Evolutionary conservation across 2,888 invertebrate genomes (phyloP), one percentile per base, ranked within the genome.

Genomic region (Nephrotoma guestfalica): DNA sequence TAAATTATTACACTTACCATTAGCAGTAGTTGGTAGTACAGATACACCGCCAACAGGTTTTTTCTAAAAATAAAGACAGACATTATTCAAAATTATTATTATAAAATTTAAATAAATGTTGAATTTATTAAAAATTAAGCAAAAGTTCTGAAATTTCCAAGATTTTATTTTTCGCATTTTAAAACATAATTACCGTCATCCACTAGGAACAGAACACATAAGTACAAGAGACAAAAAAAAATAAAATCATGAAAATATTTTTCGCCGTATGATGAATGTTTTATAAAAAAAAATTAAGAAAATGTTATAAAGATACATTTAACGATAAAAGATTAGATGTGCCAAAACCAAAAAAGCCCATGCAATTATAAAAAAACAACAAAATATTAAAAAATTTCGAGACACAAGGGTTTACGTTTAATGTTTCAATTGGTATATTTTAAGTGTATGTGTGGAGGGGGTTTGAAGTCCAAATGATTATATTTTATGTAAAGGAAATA

Each of bases 21-120:
- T 89, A 42, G 89, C 89, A 89, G 92, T 92, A 87, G 93, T 90
- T 86, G 96, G 96, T 91, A 97, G 93, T 88, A 97, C 97, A 88
- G 96, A 95, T 87, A 97, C 95, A 7, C 96, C 97, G 85, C 97
- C 97, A 45, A 96, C 93, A 41, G 96, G 96, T 92, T 96, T 96
- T 96, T 97, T 93, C 86, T 93, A 93, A 88, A 89, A 90, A 88
- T 85, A 86, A 87, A 87, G 86, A 87, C 83, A 86, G 71, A 83
- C n/a, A 86, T 86, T 42, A 85, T 11, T 43, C 11, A 85, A 85
- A n/a, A 41, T 57, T 6, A 85, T 57, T 6, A 85, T 43, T 18
- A 18, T 18, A 15, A 3, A 30, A 30, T 30, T 30, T 30, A 30
- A 30, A 30, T 30, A 30, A 30, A 30, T 30, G 30, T 30, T 30